Evolutionary conservation across 2,797 vertebrate species (phyloP).

Genomic region (Buphagus erythrorhynchus): DNA sequence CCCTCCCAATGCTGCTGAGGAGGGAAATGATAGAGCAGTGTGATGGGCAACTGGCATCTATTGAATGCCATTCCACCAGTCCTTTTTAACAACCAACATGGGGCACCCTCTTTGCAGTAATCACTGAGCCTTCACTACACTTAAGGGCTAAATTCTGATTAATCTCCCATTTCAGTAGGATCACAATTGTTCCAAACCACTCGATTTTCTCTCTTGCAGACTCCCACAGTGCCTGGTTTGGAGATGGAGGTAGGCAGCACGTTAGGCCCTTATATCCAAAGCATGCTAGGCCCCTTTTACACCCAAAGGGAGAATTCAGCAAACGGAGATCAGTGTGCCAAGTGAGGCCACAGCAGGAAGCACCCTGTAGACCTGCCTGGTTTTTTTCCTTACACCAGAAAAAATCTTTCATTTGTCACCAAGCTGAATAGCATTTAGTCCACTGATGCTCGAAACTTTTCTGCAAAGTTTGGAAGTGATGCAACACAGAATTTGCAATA

Average conservation of each 20-base stretch:
- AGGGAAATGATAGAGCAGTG: not conserved
- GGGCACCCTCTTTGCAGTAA: not conserved
- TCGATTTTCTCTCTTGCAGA: not conserved
- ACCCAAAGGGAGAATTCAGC: not conserved
- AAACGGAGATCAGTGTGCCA: rapidly evolving
- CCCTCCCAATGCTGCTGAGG: not conserved
- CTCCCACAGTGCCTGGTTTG: not conserved
- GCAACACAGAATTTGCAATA: not conserved
- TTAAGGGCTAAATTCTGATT: not conserved
- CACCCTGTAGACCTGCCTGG: not conserved
- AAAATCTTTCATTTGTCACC: not conserved
- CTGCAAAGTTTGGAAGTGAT: not conserved
- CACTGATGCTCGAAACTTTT: not conserved
- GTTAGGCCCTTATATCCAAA: not conserved
- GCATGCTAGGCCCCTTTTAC: not conserved
- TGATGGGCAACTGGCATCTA: not conserved
- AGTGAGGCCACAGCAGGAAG: not conserved
- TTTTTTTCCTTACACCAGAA: not conserved
- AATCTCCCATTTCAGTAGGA: not conserved
- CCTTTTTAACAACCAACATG: not conserved
- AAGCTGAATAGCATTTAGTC: not conserved
- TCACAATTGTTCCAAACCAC: not conserved
- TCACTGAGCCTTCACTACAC: not conserved
- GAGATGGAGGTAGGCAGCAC: not conserved
- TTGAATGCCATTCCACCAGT: not conserved